These are phyloP conservation scores for Volucella inanis DNA, from an alignment of 2,888 invertebrate genomes.

Conservation along the genomic window DNA sequence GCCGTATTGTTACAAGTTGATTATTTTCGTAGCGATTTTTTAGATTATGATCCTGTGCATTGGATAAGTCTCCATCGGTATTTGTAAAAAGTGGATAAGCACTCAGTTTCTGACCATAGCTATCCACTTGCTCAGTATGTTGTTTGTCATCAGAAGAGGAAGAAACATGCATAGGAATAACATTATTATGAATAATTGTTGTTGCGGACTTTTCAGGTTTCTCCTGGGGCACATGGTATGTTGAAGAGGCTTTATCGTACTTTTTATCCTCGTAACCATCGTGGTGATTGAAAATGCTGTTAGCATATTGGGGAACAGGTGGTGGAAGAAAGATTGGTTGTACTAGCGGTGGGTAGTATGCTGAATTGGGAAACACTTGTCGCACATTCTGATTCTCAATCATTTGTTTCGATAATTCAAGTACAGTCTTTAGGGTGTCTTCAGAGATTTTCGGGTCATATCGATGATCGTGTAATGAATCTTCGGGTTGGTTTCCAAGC, in stretches of 20 bases:
- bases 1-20: slow-evolving; percentile 56
- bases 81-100: slow-evolving; percentile 77
- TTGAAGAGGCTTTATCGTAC: slow-evolving; percentile 62
- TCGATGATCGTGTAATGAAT: slow-evolving; percentile 71
- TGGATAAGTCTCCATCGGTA: slow-evolving; percentile 14
- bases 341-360: slow-evolving; percentile 79
- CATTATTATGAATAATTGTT: slow-evolving; percentile 82
- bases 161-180: slow-evolving; percentile 80
- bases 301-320: slow-evolving; percentile 60
- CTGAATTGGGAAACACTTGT: slow-evolving; percentile 78
- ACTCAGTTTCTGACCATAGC: slow-evolving; percentile 80
- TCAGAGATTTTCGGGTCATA: slow-evolving; percentile 81
- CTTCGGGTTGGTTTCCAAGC: slow-evolving; percentile 75
- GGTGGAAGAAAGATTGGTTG: slow-evolving; percentile 80
- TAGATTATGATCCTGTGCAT: slow-evolving; percentile 41
- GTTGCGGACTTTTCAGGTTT: slow-evolving; percentile 77
- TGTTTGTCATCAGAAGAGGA: slow-evolving; percentile 78
- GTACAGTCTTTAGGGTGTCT: slow-evolving; percentile 82
- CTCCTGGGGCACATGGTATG: slow-evolving; percentile 65
- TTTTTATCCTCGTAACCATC: slow-evolving; percentile 73
- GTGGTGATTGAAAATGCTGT: slow-evolving; percentile 54
- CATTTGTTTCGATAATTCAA: slow-evolving; percentile 83
- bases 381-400: slow-evolving; percentile 81
- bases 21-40: slow-evolving; percentile 64
- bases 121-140: slow-evolving; percentile 78